Evolutionary conservation across 1,140 invertebrate species (phyloP).

Genomic region (Dendrolimus kikuchii): DNA sequence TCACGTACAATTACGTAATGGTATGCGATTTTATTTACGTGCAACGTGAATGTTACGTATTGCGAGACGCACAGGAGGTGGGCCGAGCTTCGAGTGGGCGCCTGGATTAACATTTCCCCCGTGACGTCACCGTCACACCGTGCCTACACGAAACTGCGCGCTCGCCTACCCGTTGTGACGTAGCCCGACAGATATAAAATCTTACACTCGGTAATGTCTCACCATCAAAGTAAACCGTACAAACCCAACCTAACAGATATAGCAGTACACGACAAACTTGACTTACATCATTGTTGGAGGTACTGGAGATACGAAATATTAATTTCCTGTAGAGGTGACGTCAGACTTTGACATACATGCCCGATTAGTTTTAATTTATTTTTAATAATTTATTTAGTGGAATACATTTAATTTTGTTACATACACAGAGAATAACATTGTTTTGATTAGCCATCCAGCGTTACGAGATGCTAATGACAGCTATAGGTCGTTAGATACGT

Average conservation of each 20-base stretch:
- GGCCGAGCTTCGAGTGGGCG: conserved; percentile 7
- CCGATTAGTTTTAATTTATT: conserved; percentile 33
- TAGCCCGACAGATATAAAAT: conserved; percentile 20
- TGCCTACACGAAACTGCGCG: conserved; percentile 27
- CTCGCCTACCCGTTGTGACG: conserved; percentile 31
- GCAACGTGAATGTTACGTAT: conserved; percentile 26
- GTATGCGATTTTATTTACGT: conserved; percentile 44
- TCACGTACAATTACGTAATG: conserved; percentile 58
- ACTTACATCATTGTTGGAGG: conserved; percentile 39
- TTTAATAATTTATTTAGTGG: conserved; percentile 4
- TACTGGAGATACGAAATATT: conserved; percentile 38
- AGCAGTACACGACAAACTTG: conserved; percentile 25
- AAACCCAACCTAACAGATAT: conserved; percentile 22
- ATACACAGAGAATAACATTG: too few species aligned
- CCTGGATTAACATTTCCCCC: conserved; percentile 37
- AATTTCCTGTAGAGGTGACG: conserved; percentile 37
- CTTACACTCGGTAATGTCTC: conserved; percentile 32
- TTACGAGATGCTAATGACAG: too few species aligned
- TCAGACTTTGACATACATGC: conserved; percentile 45
- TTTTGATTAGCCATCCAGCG: too few species aligned
- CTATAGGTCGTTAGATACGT: too few species aligned
- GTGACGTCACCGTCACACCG: conserved; percentile 42
- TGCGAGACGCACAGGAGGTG: too few species aligned
- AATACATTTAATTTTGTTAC: too few species aligned
- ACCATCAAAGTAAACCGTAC: conserved; percentile 30